Evolutionary conservation across 1,140 invertebrate genomes (phyloP).

Genomic region (Mylabris phalerata): DNA sequence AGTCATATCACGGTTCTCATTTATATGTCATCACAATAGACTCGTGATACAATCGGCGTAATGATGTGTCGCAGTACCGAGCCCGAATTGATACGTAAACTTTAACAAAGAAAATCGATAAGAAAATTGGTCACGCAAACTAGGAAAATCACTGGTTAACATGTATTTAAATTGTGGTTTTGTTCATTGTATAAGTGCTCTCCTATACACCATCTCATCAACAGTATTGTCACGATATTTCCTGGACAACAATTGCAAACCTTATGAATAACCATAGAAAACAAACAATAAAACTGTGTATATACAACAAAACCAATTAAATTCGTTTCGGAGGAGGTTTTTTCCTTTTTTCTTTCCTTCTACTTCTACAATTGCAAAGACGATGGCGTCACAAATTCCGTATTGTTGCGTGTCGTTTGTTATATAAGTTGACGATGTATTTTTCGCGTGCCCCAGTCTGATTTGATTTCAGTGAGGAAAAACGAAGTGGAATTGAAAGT

Average conservation of each 20-base stretch:
- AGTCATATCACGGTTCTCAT: constrained; percentile 1
- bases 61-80: constrained; percentile 18
- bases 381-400: too few relatives aligned
- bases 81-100: constrained; percentile 17
- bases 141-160: constrained; percentile 12
- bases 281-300: too few relatives aligned
- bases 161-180: constrained; percentile 12
- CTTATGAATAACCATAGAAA: too few relatives aligned
- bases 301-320: too few relatives aligned
- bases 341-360: too few relatives aligned
- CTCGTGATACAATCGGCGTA: constrained; percentile 15
- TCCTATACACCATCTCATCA: constrained; percentile 5
- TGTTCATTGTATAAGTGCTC: constrained; percentile 13
- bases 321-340: too few relatives aligned
- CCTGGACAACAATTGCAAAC: neutral
- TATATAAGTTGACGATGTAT: constrained; percentile 8
- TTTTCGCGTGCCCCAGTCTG: constrained; percentile 16
- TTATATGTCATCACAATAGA: constrained; percentile 7
- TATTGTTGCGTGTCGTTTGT: too few relatives aligned
- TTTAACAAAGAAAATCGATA: constrained; percentile 20
- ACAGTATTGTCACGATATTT: constrained; percentile 15
- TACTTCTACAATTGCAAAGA: too few relatives aligned
- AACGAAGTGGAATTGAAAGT: constrained; percentile 18
- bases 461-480: constrained; percentile 8
- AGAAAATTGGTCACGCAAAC: constrained; percentile 13